phyloP scores from a whole-genome alignment of 2,797 vertebrate species.

The Poecile montanus region DNA sequence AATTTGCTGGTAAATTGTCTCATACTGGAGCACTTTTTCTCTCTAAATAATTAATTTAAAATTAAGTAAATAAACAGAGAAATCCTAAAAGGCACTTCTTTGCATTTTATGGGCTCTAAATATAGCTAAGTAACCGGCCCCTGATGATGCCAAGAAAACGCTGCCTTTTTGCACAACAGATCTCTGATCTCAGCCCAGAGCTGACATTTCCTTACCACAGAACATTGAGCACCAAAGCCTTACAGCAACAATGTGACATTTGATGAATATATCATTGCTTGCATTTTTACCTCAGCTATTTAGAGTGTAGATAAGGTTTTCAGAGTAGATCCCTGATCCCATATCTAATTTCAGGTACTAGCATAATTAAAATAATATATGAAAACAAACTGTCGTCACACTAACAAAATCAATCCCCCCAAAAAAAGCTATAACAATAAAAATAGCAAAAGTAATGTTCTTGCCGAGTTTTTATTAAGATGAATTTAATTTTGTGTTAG shows the following conservation, averaged over 20 bases:
- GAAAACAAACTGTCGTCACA: not conserved
- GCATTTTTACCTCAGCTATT: not conserved
- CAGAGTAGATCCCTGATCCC: not conserved
- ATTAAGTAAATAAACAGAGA: not conserved
- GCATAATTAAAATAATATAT: not conserved
- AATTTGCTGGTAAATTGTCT: not conserved
- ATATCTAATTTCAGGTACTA: not conserved
- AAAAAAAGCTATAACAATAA: not conserved
- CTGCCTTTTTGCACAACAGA: not conserved
- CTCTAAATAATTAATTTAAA: not conserved
- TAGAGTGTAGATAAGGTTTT: not conserved
- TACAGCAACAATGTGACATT: not conserved
- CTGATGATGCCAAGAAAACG: not conserved
- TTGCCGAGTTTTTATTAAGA: slow-evolving; percentile 17
- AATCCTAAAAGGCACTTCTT: not conserved
- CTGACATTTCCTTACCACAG: not conserved
- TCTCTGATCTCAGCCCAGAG: not conserved
- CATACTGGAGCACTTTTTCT: not conserved
- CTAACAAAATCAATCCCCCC: not conserved
- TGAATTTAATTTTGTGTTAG: not conserved
- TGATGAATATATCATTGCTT: not conserved
- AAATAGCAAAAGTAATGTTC: not conserved
- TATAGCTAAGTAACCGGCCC: not conserved
- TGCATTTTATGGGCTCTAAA: not conserved
- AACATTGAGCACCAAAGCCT: not conserved